Conservation (phyloP, 37 sponge, comb jelly and placozoan genomes). For the Geodia barretti region DNA sequence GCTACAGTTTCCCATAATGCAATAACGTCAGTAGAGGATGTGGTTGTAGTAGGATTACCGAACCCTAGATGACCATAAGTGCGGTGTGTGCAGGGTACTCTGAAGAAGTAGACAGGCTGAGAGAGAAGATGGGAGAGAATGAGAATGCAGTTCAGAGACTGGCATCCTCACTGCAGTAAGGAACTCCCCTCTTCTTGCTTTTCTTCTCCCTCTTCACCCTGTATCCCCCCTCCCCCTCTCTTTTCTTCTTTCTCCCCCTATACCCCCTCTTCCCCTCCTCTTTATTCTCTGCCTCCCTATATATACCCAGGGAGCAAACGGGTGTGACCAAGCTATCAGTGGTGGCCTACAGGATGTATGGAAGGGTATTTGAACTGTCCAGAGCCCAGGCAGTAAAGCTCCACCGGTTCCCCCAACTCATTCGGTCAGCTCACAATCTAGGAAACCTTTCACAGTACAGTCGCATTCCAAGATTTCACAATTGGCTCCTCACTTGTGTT, state of each 20-base stretch:
- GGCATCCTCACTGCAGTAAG: neutral
- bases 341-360: slow-evolving; percentile 51
- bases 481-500: neutral
- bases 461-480: neutral
- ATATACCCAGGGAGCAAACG: slow-evolving; percentile 22
- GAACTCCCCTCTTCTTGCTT: neutral
- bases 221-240: no score
- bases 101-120: slow-evolving; percentile 47
- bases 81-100: slow-evolving; percentile 75
- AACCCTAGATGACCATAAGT: no score
- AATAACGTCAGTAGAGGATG: no score
- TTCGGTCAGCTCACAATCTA: slow-evolving; percentile 33
- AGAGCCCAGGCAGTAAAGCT: slow-evolving; percentile 24
- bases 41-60: no score
- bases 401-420: slow-evolving; percentile 30
- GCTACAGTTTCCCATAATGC: no score
- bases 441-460: neutral
- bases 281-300: no score
- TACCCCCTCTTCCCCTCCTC: no score
- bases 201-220: no score
- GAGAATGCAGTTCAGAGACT: slow-evolving; percentile 10
- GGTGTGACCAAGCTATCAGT: slow-evolving; percentile 34
- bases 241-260: no score
- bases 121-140: slow-evolving; percentile 39
- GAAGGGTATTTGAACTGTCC: slow-evolving; percentile 67